Percentiles rank a stretch among this genome's conserved stretches.
Evolutionary conservation across 2,888 invertebrate species (phyloP).

Genomic region (Patella depressa): DNA sequence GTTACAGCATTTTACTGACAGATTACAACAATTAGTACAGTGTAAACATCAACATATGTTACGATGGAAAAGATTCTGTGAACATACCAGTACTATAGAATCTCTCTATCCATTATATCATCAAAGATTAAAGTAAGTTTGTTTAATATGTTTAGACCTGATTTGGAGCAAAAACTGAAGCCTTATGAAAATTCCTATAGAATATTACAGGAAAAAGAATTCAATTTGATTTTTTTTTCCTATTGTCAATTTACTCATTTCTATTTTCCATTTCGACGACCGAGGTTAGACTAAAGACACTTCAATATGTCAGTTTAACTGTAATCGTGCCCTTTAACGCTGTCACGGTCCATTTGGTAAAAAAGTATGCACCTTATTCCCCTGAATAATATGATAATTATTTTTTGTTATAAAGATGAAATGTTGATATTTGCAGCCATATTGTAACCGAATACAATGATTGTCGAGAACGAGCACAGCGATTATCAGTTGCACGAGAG

Average conservation of each 20-base stretch:
- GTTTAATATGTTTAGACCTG: too few species aligned
- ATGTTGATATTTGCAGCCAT: slow-evolving; percentile 51
- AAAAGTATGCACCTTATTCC: background rate
- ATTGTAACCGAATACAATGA: slow-evolving; percentile 69
- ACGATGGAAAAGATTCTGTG: slow-evolving; percentile 70
- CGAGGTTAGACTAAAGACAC: too few species aligned
- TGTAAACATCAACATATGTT: slow-evolving; percentile 69
- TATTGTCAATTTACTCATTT: too few species aligned
- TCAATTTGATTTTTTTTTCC: too few species aligned
- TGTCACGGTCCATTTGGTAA: too few species aligned
- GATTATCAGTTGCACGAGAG: slow-evolving; percentile 62
- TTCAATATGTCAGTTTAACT: too few species aligned
- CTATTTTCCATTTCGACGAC: too few species aligned
- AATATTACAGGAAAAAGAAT: too few species aligned
- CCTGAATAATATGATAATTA: background rate
- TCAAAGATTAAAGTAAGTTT: slow-evolving; percentile 62
- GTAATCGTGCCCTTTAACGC: too few species aligned
- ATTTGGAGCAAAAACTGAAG: too few species aligned
- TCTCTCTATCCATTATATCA: slow-evolving; percentile 64
- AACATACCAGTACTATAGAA: slow-evolving; percentile 66
- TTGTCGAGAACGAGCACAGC: slow-evolving; percentile 61
- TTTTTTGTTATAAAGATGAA: background rate
- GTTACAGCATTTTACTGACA: slow-evolving; percentile 65
- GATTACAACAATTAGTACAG: slow-evolving; percentile 66
- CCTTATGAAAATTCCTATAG: too few species aligned